A percentile compares a stretch with the other conserved stretches of the same genome.
Conservation (phyloP, 2,113 vertebrate genomes). For the Acanthochromis polyacanthus region DNA sequence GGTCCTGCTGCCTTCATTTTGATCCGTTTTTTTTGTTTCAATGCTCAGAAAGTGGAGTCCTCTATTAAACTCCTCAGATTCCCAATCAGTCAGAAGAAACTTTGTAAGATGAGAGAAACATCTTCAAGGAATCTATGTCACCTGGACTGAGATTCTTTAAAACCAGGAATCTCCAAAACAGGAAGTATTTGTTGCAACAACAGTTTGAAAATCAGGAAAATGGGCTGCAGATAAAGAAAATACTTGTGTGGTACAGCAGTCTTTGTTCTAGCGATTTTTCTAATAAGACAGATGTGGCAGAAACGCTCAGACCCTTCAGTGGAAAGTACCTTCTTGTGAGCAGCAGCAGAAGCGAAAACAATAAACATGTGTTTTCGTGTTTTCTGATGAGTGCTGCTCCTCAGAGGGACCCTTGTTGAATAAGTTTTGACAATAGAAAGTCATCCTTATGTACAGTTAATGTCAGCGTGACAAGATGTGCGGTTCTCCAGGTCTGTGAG, state of each 20-base stretch:
- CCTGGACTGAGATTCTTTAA: not conserved
- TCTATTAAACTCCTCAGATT: too few relatives aligned
- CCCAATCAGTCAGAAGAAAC: too few relatives aligned
- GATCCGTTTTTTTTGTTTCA: too few relatives aligned
- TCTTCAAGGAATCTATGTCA: not conserved
- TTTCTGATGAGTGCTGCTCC: not conserved
- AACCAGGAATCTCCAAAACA: not conserved
- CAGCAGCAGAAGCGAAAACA: constrained; percentile 13
- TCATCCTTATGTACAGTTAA: constrained; percentile 16
- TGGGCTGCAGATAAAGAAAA: not conserved
- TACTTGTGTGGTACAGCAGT: not conserved
- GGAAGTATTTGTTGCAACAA: not conserved
- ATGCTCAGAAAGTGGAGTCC: too few relatives aligned
- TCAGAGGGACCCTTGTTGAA: constrained; percentile 23
- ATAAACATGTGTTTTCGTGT: not conserved
- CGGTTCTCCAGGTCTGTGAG: constrained; percentile 3
- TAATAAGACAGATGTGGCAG: constrained; percentile 39
- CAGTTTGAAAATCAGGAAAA: not conserved
- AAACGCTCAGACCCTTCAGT: constrained; percentile 13
- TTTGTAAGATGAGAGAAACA: not conserved
- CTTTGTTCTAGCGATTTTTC: constrained; percentile 6
- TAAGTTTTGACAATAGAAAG: not conserved
- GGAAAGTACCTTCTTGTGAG: constrained; percentile 31
- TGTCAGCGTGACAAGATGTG: constrained; percentile 14
- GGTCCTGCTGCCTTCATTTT: too few relatives aligned